These are phyloP conservation scores for Melitaea cinxia DNA, from an alignment of 1,140 invertebrate species.

Conservation along the genomic window DNA sequence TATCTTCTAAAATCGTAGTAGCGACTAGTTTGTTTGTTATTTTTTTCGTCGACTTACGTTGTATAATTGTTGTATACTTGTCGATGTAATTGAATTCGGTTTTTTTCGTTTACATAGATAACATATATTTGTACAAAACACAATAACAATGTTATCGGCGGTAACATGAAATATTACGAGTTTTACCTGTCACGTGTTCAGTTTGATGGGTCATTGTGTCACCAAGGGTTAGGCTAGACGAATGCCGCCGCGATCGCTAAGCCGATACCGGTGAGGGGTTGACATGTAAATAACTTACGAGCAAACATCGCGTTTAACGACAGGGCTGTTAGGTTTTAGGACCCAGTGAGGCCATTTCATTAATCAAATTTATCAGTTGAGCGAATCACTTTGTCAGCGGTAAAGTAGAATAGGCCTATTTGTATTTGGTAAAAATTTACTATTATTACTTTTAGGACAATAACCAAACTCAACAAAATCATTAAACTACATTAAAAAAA, in stretches of 20 bases:
- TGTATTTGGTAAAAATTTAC: not conserved
- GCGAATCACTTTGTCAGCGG: not conserved
- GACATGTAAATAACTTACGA: slow-evolving; percentile 54
- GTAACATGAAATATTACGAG: slow-evolving; percentile 28
- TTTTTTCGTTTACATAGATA: not conserved
- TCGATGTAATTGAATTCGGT: too few species aligned
- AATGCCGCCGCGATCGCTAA: slow-evolving; percentile 53
- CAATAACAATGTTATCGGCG: slow-evolving; percentile 17
- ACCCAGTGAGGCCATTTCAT: not conserved
- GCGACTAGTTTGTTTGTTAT: too few species aligned
- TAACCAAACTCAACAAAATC: too few species aligned
- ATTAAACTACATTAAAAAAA: too few species aligned
- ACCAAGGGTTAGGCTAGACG: slow-evolving; percentile 62
- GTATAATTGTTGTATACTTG: too few species aligned
- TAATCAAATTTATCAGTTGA: slow-evolving; percentile 13
- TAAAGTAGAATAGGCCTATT: not conserved
- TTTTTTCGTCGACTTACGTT: too few species aligned
- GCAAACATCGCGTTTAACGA: slow-evolving; percentile 19
- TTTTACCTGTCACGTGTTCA: slow-evolving; percentile 32
- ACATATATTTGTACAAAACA: not conserved
- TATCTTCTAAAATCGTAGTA: too few species aligned
- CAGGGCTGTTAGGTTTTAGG: slow-evolving; percentile 5
- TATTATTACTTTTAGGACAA: too few species aligned
- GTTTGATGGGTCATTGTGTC: slow-evolving; percentile 57
- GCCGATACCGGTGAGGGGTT: slow-evolving; percentile 48